phyloP scores from a whole-genome alignment of 30 jellyfish, hydroid and myxozoan species.

The Pseudorhiza aurosa region DNA sequence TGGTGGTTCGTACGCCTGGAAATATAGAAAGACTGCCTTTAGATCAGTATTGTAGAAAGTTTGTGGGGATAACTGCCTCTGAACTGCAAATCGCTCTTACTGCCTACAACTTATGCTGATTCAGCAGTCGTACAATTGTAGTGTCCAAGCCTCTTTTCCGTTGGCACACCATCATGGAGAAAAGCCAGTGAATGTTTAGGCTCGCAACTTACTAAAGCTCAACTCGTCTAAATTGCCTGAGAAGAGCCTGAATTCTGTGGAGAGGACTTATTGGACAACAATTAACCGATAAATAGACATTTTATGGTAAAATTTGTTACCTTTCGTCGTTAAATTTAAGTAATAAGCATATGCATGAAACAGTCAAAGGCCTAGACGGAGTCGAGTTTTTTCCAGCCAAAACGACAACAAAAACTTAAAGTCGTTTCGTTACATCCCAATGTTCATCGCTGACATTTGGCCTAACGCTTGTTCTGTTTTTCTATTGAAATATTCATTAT shows the following conservation, averaged over 20 bases:
- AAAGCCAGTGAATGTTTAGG: background rate
- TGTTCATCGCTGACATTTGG: too few relatives aligned
- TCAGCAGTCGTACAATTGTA: conserved; percentile 13
- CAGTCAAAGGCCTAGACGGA: background rate
- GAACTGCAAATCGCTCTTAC: too few relatives aligned
- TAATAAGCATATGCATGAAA: background rate
- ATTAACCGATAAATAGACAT: background rate
- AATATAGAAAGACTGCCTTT: too few relatives aligned
- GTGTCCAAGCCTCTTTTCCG: conserved; percentile 57
- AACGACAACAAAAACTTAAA: too few relatives aligned
- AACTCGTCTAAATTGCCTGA: background rate
- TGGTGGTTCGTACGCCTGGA: too few relatives aligned
- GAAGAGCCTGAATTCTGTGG: background rate
- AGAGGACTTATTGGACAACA: background rate
- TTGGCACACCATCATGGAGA: conserved; percentile 36
- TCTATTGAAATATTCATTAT: too few relatives aligned
- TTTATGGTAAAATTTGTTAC: background rate
- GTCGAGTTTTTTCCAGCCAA: too few relatives aligned
- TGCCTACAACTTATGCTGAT: too few relatives aligned
- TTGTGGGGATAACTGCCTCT: too few relatives aligned
- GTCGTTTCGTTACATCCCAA: too few relatives aligned
- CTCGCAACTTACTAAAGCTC: background rate
- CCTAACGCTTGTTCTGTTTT: too few relatives aligned
- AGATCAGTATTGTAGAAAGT: too few relatives aligned
- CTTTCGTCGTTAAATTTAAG: background rate